phyloP scores from a whole-genome alignment of 2,888 invertebrate genomes.

The Lepidocyrtinus sp. region DNA sequence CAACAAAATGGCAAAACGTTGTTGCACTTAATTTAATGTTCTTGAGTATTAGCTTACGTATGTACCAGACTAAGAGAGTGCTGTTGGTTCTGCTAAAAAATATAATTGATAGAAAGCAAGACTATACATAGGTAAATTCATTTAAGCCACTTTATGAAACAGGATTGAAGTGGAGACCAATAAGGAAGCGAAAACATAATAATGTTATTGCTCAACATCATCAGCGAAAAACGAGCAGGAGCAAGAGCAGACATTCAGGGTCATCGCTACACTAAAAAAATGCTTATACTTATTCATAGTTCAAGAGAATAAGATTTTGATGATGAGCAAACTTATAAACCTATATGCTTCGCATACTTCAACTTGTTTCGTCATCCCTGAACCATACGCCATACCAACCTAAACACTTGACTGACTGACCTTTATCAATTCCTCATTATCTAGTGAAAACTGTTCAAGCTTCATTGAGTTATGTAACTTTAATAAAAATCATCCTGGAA shows the following conservation, averaged over 20 bases:
- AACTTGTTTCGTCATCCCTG: slow-evolving; percentile 35
- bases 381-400: neutral
- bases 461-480: neutral
- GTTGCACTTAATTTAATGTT: neutral
- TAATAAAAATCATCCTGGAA: too few species aligned
- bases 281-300: slow-evolving; percentile 56
- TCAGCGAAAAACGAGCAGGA: slow-evolving; percentile 50
- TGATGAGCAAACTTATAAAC: slow-evolving; percentile 38
- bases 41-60: neutral
- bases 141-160: neutral
- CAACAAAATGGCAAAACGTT: neutral
- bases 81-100: neutral
- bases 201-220: slow-evolving; percentile 50
- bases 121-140: neutral
- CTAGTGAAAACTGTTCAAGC: neutral
- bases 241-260: slow-evolving; percentile 67
- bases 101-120: neutral
- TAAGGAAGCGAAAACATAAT: slow-evolving; percentile 67
- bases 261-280: slow-evolving; percentile 66
- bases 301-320: neutral
- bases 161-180: slow-evolving; percentile 44
- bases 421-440: neutral
- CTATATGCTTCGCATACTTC: too few species aligned
- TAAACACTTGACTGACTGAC: neutral
- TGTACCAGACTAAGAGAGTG: neutral